Evolutionary conservation across 2,888 invertebrate genomes (phyloP), one percentile per base, ranked within the genome.

Genomic region (Agapetus fuscipes): DNA sequence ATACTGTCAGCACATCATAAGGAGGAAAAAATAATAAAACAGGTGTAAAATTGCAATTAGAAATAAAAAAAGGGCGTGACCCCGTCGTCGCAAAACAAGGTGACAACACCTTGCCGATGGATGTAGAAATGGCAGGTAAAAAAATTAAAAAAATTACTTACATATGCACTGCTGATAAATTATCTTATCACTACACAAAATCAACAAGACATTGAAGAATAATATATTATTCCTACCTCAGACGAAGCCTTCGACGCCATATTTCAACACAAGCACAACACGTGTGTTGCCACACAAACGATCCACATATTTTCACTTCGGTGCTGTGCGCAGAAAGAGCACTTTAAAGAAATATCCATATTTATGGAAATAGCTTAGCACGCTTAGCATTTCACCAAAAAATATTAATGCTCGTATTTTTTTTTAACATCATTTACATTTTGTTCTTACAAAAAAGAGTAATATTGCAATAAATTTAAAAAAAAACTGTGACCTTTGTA

Each of bases 201-300:
- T 24, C 10, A 42, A 39, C 32, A 43, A 39, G 39, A 39, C 32
- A 39, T 31, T 17, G 16, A 25, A 20, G 32, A 29, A 43, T 9
- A 35, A 33, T 43, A 39, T 39, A 31, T 34, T 30, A 30, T 31
- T 34, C 43, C 41, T 37, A 44, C 43, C 39, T 44, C 43, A 36
- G 46, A 47, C 44, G 46, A 47, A 39, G 37, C 46, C 35, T 47
- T 47, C 24, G 46, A 47, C 46, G 46, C 46, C 46, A 47, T 47
- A 27, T 43, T 43, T 43, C 43, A 43, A 43, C 38, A 43, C 43
- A 39, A 34, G 38, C 28, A 28, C 38, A 35, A 39, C 25, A 26
- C 10, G 4, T 20, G 39, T 39, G 39, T 43, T 43, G 36, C 43
- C 36, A 36, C 17, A 34, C 20, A 20, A 20, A 20, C n/a, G n/a